Evolutionary conservation across 2,797 vertebrate species (phyloP), one percentile per base, ranked within the genome.

Genomic region (Pangasius sanitwongsei): DNA sequence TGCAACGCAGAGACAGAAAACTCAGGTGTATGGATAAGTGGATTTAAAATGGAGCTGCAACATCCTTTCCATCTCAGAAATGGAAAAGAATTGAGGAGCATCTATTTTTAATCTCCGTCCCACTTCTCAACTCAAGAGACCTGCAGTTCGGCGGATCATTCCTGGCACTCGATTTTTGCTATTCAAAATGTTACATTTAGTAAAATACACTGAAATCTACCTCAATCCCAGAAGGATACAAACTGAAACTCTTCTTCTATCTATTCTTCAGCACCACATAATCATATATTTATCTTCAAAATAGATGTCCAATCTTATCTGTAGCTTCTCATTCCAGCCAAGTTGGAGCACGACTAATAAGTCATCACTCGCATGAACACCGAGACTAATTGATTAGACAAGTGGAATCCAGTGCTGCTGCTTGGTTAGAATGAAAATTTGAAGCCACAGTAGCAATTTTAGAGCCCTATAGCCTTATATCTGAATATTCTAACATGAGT

Each of bases 81-180:
- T 25, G 53, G 86, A 82, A 86, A 88, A 48, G 77, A 90, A 91
- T 82, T 44, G 87, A 86, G n/a, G 23, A 63, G 61, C 87, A 80
- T 83, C 90, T 93, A 91, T 93, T 92, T 93, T 91, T 93, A 91
- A 90, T 89, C 69, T 57, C 65, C 70, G 89, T 89, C 89, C 87
- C 89, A 85, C 89, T 92, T 90, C 78, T 89, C 89, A 90, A 87
- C 89, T 90, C 89, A 82, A 82, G 65, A 57, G 61, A 90, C 88
- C 74, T 83, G 53, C 74, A 85, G 87, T 83, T 63, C 57, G 72
- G 88, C 34, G 77, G 82, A 83, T 89, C 87, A 57, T 88, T 53
- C 83, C 72, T 78, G 18, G 59, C 11, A 86, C 61, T 0, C 5
- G 25, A 37, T 72, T 25, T 63, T 87, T 78, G 57, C 80, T 41